Evolutionary conservation across 2,113 vertebrate species (phyloP).

Genomic region (Spilogale gracilis): DNA sequence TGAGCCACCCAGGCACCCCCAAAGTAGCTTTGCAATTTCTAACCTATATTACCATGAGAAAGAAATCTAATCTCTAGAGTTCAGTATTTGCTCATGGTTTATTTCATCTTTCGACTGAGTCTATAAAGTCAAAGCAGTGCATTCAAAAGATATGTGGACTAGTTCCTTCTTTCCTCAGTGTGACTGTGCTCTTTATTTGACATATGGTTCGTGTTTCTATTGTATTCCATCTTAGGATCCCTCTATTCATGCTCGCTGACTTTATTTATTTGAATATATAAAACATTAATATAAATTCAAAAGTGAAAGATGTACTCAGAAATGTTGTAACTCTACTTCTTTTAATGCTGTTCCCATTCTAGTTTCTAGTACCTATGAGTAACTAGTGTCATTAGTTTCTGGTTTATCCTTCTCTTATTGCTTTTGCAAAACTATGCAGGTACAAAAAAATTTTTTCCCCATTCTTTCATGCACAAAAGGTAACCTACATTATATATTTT

Average conservation of each 20-base stretch:
- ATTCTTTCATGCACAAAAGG: not conserved
- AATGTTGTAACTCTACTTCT: not conserved
- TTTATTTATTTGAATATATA: constrained; percentile 28
- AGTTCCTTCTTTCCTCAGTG: not conserved
- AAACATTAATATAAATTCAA: not conserved
- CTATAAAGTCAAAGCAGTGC: not conserved
- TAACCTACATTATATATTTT: not conserved
- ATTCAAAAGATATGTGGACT: not conserved
- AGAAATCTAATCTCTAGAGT: not conserved
- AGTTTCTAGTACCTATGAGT: not conserved
- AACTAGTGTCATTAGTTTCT: not conserved
- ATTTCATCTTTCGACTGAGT: not conserved
- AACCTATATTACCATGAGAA: not conserved
- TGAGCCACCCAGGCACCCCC: not conserved
- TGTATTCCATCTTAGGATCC: not conserved
- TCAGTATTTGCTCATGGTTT: not conserved
- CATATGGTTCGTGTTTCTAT: not conserved
- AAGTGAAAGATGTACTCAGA: not conserved
- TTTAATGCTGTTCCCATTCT: not conserved
- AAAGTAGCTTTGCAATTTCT: not conserved
- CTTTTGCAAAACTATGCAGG: not conserved
- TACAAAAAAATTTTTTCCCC: not conserved
- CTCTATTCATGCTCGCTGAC: not conserved
- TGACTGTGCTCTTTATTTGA: not conserved
- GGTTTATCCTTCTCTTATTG: not conserved